phyloP scores from a whole-genome alignment of 2,888 invertebrate species.

The Rhodophaea formosa region DNA sequence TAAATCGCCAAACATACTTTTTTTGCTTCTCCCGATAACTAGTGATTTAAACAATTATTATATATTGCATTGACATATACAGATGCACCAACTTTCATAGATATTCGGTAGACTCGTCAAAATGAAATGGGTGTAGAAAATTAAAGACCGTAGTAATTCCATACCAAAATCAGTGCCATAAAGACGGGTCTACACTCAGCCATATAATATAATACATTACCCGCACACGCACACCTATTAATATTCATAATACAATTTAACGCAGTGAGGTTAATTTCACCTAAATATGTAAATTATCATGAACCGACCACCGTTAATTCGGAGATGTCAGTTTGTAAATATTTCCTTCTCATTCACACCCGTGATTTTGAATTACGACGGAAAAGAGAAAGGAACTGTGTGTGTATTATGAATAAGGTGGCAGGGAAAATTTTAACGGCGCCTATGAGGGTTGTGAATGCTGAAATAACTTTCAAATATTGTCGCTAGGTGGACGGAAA shows the following conservation, averaged over 20 bases:
- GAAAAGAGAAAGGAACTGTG: conserved; percentile 46
- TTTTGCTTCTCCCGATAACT: too few relatives aligned
- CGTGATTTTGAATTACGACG: conserved; percentile 28
- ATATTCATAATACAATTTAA: conserved; percentile 82
- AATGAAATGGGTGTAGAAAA: conserved; percentile 1
- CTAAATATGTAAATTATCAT: conserved; percentile 83
- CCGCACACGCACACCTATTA: conserved; percentile 67
- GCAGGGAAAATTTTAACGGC: conserved; percentile 80
- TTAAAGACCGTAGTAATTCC: conserved; percentile 31
- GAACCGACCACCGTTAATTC: conserved; percentile 80
- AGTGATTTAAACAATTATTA: too few relatives aligned
- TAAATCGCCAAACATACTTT: too few relatives aligned
- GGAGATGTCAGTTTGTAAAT: conserved; percentile 76
- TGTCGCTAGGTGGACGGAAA: conserved; percentile 81
- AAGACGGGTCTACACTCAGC: conserved; percentile 53
- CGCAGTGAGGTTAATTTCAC: conserved; percentile 80
- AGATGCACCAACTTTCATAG: not conserved
- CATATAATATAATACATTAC: conserved; percentile 64
- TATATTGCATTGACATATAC: not conserved
- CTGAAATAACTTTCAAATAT: conserved; percentile 82
- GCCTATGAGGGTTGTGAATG: conserved; percentile 82
- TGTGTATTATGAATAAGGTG: conserved; percentile 78
- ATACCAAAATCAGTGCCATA: conserved; percentile 63
- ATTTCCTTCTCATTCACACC: conserved; percentile 53
- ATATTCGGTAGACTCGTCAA: not conserved